Conservation (phyloP, 2,888 invertebrate genomes). For the Sinotaia quadrata region DNA sequence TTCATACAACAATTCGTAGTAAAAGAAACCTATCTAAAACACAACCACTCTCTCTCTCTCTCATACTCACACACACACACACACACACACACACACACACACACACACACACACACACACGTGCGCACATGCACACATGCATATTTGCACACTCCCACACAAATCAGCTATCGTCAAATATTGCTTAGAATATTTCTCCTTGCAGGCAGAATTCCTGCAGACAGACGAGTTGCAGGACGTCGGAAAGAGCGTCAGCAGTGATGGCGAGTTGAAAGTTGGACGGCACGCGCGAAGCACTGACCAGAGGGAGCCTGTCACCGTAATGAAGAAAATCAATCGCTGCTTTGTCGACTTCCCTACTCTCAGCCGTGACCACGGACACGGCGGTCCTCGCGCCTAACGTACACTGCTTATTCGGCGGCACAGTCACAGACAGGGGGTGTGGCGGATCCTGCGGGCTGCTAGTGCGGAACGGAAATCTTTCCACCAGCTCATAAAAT, state of each 20-base stretch:
- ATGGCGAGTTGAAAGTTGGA: background rate
- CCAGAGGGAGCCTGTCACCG: conserved; percentile 11
- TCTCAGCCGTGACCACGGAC: background rate
- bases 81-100: conserved; percentile 1
- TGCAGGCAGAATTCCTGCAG: background rate
- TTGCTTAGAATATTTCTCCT: background rate
- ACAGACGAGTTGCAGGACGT: background rate
- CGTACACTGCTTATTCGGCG: too few species aligned
- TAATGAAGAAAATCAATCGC: conserved; percentile 20
- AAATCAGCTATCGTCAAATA: background rate
- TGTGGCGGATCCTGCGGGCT: too few species aligned
- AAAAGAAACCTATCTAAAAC: background rate
- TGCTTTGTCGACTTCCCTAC: background rate
- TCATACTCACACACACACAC: background rate
- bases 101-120: background rate
- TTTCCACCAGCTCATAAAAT: too few species aligned
- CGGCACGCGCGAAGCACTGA: background rate
- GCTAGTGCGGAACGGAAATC: too few species aligned
- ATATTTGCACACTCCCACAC: background rate
- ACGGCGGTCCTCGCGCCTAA: too few species aligned
- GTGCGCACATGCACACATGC: background rate
- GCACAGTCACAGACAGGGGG: too few species aligned
- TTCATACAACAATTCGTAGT: too few species aligned
- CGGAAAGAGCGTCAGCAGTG: background rate
- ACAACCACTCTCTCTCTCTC: background rate